Base-by-base conservation (phyloP, 2,113 vertebrate genomes). In the Morphnarchus princeps region DNA sequence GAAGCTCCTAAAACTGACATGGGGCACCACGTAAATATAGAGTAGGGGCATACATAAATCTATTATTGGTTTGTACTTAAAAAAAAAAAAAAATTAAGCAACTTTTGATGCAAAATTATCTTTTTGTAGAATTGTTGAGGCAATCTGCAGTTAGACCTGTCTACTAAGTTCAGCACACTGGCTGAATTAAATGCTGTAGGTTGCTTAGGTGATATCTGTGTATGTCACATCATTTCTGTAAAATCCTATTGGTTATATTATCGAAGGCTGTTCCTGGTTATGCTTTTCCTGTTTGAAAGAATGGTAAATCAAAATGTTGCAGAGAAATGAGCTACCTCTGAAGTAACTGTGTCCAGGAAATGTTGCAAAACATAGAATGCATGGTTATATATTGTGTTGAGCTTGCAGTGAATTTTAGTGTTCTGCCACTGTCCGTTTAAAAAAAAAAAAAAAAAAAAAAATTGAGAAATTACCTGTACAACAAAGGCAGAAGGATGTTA, bases 281-380 rank as follows among this genome's bases (percentile, higher is more conserved):
- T 19, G 36, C 6, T 73, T 84, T 69, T 52, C 10, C 13, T 34
- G 36, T 70, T 32, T n/a, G 32, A n/a, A 29, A 69, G 40, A 84
- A 45, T 7, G 9, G 5, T 42, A 70, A 73, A 72, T 7, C 18
- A n/a, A 54, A 69, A 49, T 6, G 9, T 32, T 63, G 19, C 43
- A 67, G 82, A 72, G 63, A 40, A 62, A n/a, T 22, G 21, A 76
- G 32, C 25, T 47, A 26, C 31, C 13, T 71, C 17, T 40, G 59
- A 73, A 87, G 36, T 6, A 66, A 29, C 21, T 34, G 14, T 8
- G 16, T 42, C n/a, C 10, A 40, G 40, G 21, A 76, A 40, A 13
- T 1, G 7, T 16, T 3, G 1, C 21, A 78, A 40, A 74, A 8
- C 9, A 3, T 11, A 42, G 28, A 82, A 21, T 1, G 4, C 10